Percentiles rank a stretch among this genome's conserved stretches.
Conservation (phyloP, 1,140 invertebrate species). For the Melipona quadrifasciata region DNA sequence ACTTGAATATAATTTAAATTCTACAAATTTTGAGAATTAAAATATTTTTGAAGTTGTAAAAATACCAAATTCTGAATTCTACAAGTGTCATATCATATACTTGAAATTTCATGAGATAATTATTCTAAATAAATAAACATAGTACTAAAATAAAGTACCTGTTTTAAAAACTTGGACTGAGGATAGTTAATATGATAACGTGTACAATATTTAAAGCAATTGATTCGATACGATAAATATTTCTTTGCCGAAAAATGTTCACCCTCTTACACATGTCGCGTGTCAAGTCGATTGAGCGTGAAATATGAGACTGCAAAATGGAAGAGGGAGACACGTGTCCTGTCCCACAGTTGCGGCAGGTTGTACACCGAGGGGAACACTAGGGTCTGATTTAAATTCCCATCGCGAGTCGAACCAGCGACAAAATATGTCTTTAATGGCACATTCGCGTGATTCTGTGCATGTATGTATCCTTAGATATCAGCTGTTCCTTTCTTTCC, state of each 20-base stretch:
- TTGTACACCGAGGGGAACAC: not conserved
- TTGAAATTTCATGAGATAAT: too few species aligned
- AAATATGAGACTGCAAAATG: not conserved
- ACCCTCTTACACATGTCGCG: not conserved
- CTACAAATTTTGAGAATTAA: not conserved
- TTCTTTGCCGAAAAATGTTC: not conserved
- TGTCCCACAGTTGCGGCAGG: not conserved
- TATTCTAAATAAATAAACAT: too few species aligned
- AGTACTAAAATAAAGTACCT: not conserved
- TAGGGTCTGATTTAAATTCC: not conserved
- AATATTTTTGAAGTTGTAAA: not conserved
- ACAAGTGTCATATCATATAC: too few species aligned
- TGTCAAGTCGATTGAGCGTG: not conserved
- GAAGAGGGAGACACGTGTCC: not conserved
- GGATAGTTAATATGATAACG: too few species aligned
- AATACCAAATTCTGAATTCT: too few species aligned
- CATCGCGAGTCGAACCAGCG: not conserved
- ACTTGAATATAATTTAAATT: too few species aligned
- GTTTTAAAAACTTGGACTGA: not conserved
- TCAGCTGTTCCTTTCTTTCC: not conserved
- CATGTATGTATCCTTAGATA: not conserved
- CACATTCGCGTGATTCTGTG: constrained; percentile 13
- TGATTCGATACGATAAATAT: not conserved
- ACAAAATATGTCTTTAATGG: constrained; percentile 33
- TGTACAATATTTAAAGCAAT: not conserved